Evolutionary conservation across 2,113 vertebrate genomes (phyloP), one percentile per base, ranked within the genome.

Genomic region (Scophthalmus maximus): DNA sequence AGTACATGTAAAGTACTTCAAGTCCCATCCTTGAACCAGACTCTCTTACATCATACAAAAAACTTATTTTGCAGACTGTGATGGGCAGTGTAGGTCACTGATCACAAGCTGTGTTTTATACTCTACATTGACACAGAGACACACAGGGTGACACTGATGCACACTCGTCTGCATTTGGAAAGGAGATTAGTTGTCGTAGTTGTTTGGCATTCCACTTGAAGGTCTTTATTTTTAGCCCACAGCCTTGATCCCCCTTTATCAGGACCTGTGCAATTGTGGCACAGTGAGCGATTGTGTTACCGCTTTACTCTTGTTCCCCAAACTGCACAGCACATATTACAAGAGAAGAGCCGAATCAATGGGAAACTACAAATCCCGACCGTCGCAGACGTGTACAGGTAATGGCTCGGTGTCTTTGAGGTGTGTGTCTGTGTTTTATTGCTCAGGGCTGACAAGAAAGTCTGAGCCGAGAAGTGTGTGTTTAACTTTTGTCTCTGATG

Each of bases 281-380:
- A 68, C 81, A 90, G 85, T 85, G 77, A 82, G 79, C 91, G 94
- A 87, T 95, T 88, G 71, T 90, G 59, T 93, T 93, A 75, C 89
- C 57, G 68, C 68, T 78, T 74, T 53, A 85, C 83, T 91, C 83
- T 73, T 65, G 73, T 40, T 83, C 81, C 87, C 78, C 76, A 84
- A 93, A 93, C 60, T 59, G 51, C 15, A 50, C 51, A 34, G 64
- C 51, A 71, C 51, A 34, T 51, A 47, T 22, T 9, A 23, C 22
- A 88, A 71, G 67, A 87, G 87, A 79, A 82, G 72, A 76, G 85
- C 0, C 20, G 23, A 10, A 72, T 85, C 92, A 86, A 97, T 98
- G 98, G 96, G 96, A 68, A 98, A 99, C 93, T 98, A 99, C 83
- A 98, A 99, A 93, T 98, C 96, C 59, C 96, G 97, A 94, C 98